Evolutionary conservation across 2,797 vertebrate genomes (phyloP), one percentile per base, ranked within the genome.

Genomic region (Spheniscus humboldti): DNA sequence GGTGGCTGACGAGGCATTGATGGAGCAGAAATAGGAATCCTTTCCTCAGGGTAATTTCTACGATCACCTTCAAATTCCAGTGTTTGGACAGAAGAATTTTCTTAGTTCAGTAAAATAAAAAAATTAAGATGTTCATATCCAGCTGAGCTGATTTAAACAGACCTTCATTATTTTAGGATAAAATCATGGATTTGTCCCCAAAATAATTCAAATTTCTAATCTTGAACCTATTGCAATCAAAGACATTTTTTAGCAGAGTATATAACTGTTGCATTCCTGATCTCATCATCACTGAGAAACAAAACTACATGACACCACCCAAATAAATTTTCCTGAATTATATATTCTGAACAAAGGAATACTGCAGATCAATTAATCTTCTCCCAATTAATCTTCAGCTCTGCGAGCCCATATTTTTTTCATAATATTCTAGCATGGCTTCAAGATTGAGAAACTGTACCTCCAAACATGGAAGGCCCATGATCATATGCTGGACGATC

Each of bases 41-140:
- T 97, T 50, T 99, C 99, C 25, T 99, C 99, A 20, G 98, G 97
- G 85, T 98, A 99, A 97, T 97, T 98, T 98, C 99, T 99, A 96
- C 99, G 97, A 81, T 99, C 99, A 95, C 98, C 99, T 99, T 97
- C 64, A 95, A 86, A 97, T 97, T 95, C 86, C 95, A 97, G 92
- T 68, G 95, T 93, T 97, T 94, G 92, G 96, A 96, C 75, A 96
- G 90, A 97, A 97, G 92, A 89, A 97, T 91, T 94, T 91, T 97
- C 96, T 97, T 96, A 94, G 94, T 93, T 95, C 79, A 94, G 92
- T 94, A 86, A 96, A 96, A 96, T 90, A 82, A 94, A 89, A 94
- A 96, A 91, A 87, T 95, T 95, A 90, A 90, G 77, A 95, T 62
- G 83, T 91, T 97, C 95, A 93, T 83, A 92, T 25, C 28, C 78